Evolutionary conservation across 2,113 vertebrate genomes (phyloP).

Genomic region (Dicentrarchus labrax): DNA sequence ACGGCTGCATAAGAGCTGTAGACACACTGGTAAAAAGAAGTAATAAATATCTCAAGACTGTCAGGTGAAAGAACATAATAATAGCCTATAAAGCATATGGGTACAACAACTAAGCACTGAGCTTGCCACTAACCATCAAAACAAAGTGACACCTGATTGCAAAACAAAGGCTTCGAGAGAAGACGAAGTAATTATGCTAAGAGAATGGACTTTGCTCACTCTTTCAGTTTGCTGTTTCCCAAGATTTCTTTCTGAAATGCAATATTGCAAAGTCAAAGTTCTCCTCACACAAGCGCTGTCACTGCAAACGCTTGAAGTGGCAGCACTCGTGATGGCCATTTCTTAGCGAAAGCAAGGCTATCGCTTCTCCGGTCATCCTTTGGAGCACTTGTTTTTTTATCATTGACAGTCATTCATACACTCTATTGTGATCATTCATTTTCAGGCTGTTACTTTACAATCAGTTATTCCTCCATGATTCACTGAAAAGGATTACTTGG

Average conservation of each 20-base stretch:
- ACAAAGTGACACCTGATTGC: not conserved
- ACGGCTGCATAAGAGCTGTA: not conserved
- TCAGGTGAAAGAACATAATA: not conserved
- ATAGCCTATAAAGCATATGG: constrained; percentile 12
- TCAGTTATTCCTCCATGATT: not conserved
- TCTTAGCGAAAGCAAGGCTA: not conserved
- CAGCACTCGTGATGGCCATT: not conserved
- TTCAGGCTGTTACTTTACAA: not conserved
- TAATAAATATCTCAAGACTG: not conserved
- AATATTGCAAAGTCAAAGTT: constrained; percentile 7
- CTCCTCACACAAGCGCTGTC: not conserved
- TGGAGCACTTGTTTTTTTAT: not conserved
- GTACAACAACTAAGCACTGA: not conserved
- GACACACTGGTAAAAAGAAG: not conserved
- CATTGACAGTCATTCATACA: not conserved
- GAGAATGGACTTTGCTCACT: constrained; percentile 8
- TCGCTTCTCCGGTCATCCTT: not conserved
- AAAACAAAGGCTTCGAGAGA: not conserved
- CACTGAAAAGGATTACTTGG: not conserved
- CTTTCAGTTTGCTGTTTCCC: not conserved
- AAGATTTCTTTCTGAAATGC: not conserved
- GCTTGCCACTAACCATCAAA: not conserved
- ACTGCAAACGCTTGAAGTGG: not conserved
- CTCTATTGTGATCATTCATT: not conserved
- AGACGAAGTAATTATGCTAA: not conserved